Evolutionary conservation across 2,113 vertebrate genomes (phyloP).

Genomic region (Rynchops niger): DNA sequence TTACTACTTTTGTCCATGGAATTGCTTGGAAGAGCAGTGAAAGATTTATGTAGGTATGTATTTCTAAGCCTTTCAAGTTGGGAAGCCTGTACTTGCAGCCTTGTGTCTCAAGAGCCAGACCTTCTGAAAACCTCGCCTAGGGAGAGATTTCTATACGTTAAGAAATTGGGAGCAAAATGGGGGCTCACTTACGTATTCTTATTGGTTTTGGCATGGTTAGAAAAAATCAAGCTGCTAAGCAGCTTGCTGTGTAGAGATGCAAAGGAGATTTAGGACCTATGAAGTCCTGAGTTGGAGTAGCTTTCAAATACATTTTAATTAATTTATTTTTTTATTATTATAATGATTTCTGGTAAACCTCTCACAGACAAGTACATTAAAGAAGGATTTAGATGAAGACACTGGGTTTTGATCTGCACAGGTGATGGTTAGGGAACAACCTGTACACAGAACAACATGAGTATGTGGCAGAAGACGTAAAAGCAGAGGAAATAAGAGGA

Average conservation of each 20-base stretch:
- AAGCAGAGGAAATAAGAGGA: background rate
- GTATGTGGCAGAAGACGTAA: background rate
- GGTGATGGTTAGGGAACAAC: background rate
- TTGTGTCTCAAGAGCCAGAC: rapidly evolving
- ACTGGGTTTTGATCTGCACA: background rate
- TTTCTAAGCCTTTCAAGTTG: background rate
- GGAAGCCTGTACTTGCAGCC: background rate
- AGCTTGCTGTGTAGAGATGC: background rate
- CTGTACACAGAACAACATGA: background rate
- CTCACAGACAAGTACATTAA: background rate
- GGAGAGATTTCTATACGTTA: background rate
- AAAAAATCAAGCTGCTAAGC: background rate
- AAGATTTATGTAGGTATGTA: background rate
- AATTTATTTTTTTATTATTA: background rate
- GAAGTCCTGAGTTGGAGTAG: background rate
- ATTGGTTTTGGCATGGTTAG: background rate
- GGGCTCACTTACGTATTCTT: background rate
- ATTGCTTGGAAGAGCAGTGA: background rate
- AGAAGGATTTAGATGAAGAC: background rate
- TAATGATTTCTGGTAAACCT: background rate
- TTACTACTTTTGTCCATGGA: background rate
- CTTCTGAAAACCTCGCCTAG: background rate
- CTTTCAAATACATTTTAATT: background rate
- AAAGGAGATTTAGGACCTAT: background rate
- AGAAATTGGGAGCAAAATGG: background rate